These are phyloP conservation scores for Brachycybe producta DNA, from an alignment of 2,888 invertebrate species.

Conservation along the genomic window DNA sequence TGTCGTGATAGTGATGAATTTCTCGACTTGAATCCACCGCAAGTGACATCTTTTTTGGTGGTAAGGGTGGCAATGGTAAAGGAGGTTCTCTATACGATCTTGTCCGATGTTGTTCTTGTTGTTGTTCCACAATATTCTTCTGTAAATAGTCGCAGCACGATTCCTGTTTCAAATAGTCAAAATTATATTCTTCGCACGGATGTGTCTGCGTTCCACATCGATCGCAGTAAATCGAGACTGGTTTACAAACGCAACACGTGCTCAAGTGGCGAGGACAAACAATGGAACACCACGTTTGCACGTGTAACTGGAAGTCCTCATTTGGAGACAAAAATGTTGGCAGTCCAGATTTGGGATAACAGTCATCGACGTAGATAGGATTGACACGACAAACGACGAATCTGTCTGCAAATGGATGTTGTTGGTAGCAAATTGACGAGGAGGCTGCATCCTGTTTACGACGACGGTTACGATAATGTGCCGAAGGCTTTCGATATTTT, in stretches of 20 bases:
- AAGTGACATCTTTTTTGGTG: background rate
- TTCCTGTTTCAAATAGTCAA: background rate
- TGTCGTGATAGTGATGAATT: conserved; percentile 8
- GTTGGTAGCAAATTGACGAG: no score
- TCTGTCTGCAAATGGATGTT: conserved; percentile 6
- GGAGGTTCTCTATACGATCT: no score
- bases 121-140: background rate
- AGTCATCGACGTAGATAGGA: conserved; percentile 8
- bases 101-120: no score
- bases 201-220: no score
- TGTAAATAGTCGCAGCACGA: background rate
- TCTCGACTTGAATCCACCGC: no score
- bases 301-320: conserved; percentile 4
- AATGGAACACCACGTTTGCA: conserved; percentile 8
- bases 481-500: background rate
- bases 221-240: conserved; percentile 10
- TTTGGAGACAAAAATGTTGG: background rate
- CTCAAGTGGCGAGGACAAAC: conserved; percentile 5
- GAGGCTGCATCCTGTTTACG: background rate
- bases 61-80: background rate
- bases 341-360: background rate
- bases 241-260: conserved; percentile 6
- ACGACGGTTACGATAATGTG: background rate
- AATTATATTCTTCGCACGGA: no score
- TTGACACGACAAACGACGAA: conserved; percentile 7